Percentiles rank a stretch among this genome's conserved stretches.
Conservation (phyloP, 2,113 vertebrate species). For the Nesoenas mayeri region DNA sequence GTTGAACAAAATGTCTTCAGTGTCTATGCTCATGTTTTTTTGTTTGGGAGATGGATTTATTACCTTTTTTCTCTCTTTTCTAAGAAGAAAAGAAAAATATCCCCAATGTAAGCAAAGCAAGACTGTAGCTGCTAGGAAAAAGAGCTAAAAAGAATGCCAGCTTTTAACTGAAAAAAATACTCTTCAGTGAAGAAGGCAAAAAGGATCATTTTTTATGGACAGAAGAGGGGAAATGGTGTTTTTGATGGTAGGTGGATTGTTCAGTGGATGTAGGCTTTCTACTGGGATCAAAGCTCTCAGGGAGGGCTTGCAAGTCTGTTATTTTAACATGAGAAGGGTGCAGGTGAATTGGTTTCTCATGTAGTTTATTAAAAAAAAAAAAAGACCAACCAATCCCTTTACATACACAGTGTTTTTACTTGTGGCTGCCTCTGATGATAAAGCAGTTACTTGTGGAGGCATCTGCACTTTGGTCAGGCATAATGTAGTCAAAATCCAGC, state of each 20-base stretch:
- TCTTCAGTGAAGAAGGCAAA: neutral
- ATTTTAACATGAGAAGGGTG: neutral
- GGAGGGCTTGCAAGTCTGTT: neutral
- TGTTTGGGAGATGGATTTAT: neutral
- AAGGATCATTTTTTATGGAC: neutral
- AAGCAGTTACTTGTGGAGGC: neutral
- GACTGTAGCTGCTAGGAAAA: neutral
- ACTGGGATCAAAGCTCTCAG: neutral
- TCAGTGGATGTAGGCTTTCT: neutral
- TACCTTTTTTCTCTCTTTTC: neutral
- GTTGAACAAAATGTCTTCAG: neutral
- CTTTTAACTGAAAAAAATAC: neutral
- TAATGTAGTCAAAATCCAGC: conserved; percentile 10
- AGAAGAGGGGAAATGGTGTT: neutral
- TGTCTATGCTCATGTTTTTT: neutral
- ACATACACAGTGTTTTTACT: neutral
- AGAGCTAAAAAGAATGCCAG: neutral
- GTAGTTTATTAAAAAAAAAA: neutral
- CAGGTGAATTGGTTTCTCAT: neutral
- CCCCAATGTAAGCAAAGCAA: neutral
- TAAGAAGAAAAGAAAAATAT: neutral
- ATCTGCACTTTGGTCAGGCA: neutral
- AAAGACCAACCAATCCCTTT: neutral
- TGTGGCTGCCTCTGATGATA: neutral
- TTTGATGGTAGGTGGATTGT: neutral